A percentile compares a stretch with the other conserved stretches of the same genome.
Evolutionary conservation across 2,888 invertebrate species (phyloP).

Genomic region (Sisyra terminalis): DNA sequence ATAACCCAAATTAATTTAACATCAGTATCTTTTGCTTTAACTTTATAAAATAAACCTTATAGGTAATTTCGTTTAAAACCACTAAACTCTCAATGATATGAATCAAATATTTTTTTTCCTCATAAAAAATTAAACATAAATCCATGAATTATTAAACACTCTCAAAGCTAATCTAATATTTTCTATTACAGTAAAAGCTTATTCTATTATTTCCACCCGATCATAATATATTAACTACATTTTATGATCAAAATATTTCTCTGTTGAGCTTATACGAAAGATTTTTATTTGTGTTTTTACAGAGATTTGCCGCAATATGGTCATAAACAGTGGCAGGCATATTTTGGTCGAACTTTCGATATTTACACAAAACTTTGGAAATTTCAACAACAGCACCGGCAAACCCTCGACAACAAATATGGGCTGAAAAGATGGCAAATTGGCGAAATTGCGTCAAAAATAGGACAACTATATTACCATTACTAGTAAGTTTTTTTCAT

Average conservation of each 20-base stretch:
- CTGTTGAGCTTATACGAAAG: neutral
- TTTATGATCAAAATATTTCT: constrained; percentile 1
- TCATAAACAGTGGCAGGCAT: constrained; percentile 94
- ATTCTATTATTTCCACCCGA: too few species aligned
- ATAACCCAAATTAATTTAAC: too few species aligned
- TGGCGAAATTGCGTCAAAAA: constrained; percentile 96
- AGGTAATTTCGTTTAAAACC: too few species aligned
- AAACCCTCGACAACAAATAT: constrained; percentile 80
- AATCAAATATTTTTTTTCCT: too few species aligned
- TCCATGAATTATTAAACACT: too few species aligned
- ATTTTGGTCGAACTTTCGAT: constrained; percentile 93
- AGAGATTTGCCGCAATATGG: constrained; percentile 95
- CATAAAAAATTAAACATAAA: too few species aligned
- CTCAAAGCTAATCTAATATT: too few species aligned
- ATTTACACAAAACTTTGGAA: constrained; percentile 97
- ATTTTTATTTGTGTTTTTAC: constrained; percentile 15
- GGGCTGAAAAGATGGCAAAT: constrained; percentile 96
- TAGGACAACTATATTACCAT: constrained; percentile 95
- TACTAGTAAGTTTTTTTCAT: constrained; percentile 64
- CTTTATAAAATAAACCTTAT: too few species aligned
- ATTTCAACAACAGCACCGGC: constrained; percentile 92
- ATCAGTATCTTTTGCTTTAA: too few species aligned
- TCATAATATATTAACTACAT: constrained; percentile 3
- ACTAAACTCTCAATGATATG: too few species aligned
- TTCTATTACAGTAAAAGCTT: too few species aligned